Evolutionary conservation across 2,113 vertebrate genomes (phyloP).

Genomic region (Nyctibius bracteatus): DNA sequence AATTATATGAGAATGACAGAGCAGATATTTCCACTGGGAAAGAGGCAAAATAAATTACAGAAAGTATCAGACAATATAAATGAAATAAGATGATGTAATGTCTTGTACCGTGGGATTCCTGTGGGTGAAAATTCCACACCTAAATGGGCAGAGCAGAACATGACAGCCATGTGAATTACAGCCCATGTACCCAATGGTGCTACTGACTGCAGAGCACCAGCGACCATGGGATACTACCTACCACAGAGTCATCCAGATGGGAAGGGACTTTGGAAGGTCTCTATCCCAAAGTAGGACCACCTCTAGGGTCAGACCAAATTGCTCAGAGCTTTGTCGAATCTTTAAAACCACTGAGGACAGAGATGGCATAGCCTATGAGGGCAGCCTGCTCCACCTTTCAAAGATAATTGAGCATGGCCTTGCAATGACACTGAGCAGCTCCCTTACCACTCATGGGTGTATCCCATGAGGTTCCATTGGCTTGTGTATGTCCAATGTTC

Average conservation of each 20-base stretch:
- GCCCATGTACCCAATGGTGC: not conserved
- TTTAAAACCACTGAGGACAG: not conserved
- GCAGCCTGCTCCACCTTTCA: not conserved
- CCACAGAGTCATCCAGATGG: not conserved
- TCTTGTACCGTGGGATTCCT: not conserved
- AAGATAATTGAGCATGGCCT: not conserved
- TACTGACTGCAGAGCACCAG: accelerated
- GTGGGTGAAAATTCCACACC: not conserved
- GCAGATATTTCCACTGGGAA: not conserved
- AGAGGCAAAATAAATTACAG: not conserved
- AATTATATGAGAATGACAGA: not conserved
- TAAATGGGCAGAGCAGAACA: accelerated
- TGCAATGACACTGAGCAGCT: not conserved
- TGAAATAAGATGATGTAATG: not conserved
- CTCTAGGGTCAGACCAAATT: not conserved
- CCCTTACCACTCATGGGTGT: not conserved
- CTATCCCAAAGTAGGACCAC: accelerated
- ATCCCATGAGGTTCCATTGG: not conserved
- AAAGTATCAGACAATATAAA: not conserved
- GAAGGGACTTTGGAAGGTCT: not conserved
- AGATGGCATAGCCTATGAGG: not conserved
- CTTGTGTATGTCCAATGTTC: not conserved
- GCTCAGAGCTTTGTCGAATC: not conserved
- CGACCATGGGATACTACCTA: accelerated
- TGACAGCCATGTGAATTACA: not conserved